Base-by-base conservation (phyloP, 2,113 vertebrate species). In the Rhabdomys dilectus region DNA sequence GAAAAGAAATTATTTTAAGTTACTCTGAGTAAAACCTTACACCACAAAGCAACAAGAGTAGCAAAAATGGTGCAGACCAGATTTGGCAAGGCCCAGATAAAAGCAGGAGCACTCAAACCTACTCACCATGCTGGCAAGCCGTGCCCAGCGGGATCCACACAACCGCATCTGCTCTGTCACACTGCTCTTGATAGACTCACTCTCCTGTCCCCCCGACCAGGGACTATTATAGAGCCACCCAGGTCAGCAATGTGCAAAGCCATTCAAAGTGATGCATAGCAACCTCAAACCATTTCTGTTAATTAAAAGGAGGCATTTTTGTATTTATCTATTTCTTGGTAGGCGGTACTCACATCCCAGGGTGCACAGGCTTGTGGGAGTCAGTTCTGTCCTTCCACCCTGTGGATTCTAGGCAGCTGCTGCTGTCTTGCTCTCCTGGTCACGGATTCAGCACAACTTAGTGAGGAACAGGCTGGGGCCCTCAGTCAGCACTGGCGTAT, bases 111-210 rank as follows among this genome's bases (percentile, higher is more conserved):
- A 1, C 60, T 70, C 29, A 11, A 19, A 48, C 11, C 15, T 24
- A 36, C 45, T 10, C 9, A 0, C 36, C 1, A 3, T 0, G 11
- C 22, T 16, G 34, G 36, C 5, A 2, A 3, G 19, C 34, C 12
- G 4, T 12, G 29, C 29, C 2, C 0, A 16, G 15, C 1, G 2
- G 15, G 60, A 62, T 31, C 39, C 10, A 12, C 19, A 8, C 26
- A 12, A 4, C 16, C 4, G 6, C 0, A 13, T 42, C 29, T 45
- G 82, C 15, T 51, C 17, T 51, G 31, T 17, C 42, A 10, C 51
- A 13, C 10, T 68, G 62, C 45, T 51, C 31, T 68, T 68, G 62
- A 64, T 12, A 13, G 84, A 9, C 58, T 10, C 82, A 0, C 82
- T 42, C 58, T 39, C 56, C 56, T 42, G 45, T 7, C 45, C 62